Conservation (phyloP, 2,888 invertebrate species). For the Drosophila koepferae region DNA sequence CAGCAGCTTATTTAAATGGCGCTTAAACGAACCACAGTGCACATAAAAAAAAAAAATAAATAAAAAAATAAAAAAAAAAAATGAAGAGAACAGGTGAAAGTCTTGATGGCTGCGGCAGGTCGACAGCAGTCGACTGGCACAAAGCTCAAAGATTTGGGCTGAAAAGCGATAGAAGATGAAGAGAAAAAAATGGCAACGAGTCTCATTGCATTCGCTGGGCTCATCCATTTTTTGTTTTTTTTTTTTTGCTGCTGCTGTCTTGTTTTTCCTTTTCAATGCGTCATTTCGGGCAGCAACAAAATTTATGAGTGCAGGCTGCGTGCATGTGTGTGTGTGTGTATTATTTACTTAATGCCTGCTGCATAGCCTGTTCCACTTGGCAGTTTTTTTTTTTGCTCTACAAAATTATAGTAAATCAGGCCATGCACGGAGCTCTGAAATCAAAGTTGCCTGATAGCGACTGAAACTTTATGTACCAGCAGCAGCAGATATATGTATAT, state of each 20-base stretch:
- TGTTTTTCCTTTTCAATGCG: conserved; percentile 49
- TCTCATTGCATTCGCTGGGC: conserved; percentile 19
- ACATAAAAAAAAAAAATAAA: conserved; percentile 29
- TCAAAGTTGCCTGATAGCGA: conserved; percentile 59
- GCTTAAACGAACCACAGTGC: conserved; percentile 44
- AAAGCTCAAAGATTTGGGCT: conserved; percentile 31
- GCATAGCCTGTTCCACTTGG: conserved; percentile 55
- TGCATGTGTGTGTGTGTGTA: conserved; percentile 10
- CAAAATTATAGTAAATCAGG: conserved; percentile 76
- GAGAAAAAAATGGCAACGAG: background rate
- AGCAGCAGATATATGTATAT: conserved; percentile 16
- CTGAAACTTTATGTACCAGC: conserved; percentile 48
- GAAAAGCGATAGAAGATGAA: conserved; percentile 1
- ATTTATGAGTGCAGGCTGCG: conserved; percentile 57
- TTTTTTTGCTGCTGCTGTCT: conserved; percentile 26
- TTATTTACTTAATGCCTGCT: conserved; percentile 51
- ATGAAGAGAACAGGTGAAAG: conserved; percentile 2
- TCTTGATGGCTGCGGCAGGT: conserved; percentile 22
- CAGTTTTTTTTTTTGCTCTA: conserved; percentile 62
- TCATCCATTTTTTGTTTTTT: conserved; percentile 11
- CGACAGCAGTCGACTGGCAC: conserved; percentile 36
- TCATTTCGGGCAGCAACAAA: conserved; percentile 50
- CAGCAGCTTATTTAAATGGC: conserved; percentile 63
- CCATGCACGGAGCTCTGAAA: conserved; percentile 66
- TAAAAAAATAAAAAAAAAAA: conserved; percentile 31